phyloP scores from a whole-genome alignment of 2,113 vertebrate genomes.

The Sinosuthora webbiana region DNA sequence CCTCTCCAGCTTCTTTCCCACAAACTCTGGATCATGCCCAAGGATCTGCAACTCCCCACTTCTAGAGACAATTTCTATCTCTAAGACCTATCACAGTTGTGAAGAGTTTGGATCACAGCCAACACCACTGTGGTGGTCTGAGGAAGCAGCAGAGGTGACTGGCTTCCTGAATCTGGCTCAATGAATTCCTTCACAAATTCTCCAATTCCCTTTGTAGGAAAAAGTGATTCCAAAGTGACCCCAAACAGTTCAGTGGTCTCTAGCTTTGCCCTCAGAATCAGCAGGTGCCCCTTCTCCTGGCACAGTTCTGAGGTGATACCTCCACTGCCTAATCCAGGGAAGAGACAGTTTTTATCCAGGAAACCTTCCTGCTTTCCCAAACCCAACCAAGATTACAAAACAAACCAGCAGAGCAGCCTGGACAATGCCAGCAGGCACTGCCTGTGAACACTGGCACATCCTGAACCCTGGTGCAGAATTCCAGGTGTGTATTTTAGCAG shows the following conservation, averaged over 20 bases:
- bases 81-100: neutral
- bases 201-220: neutral
- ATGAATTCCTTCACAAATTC: neutral
- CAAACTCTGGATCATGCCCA: neutral
- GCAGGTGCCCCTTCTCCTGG: neutral
- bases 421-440: neutral
- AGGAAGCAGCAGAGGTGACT: neutral
- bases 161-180: neutral
- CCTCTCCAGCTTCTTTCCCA: neutral
- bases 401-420: neutral
- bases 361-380: neutral
- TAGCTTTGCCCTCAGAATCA: neutral
- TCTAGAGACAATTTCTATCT: neutral
- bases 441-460: neutral
- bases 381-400: neutral
- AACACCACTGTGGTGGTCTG: neutral
- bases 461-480: neutral
- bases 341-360: neutral
- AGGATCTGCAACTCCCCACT: neutral
- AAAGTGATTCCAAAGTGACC: neutral
- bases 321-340: neutral
- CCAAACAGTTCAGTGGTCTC: neutral
- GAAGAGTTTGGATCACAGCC: neutral
- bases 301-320: neutral
- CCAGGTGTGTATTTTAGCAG: neutral